A percentile compares a stretch with the other conserved stretches of the same genome.
Evolutionary conservation across 2,888 invertebrate genomes (phyloP).

Genomic region (Tetropium fuscum): DNA sequence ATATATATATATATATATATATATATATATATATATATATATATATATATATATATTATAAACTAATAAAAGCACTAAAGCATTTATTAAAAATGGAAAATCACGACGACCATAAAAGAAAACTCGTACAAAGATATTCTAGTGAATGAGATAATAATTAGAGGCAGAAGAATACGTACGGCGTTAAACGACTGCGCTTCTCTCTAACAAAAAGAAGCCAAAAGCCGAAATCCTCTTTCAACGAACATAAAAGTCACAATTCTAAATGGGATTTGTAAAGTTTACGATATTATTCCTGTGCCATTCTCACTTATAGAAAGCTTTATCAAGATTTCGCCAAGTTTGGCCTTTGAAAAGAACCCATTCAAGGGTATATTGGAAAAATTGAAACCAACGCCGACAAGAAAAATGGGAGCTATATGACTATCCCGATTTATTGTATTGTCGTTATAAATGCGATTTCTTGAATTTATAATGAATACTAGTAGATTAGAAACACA

Average conservation of each 20-base stretch:
- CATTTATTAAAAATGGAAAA: too few relatives aligned
- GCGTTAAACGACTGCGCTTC: constrained; percentile 24
- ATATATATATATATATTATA: too few relatives aligned
- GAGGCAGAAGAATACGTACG: constrained; percentile 37
- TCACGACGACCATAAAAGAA: too few relatives aligned
- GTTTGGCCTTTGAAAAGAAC: constrained; percentile 61
- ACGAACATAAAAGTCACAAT: constrained; percentile 68
- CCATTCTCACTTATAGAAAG: constrained; percentile 66
- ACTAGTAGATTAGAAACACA: too few relatives aligned
- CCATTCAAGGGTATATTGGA: constrained; percentile 62
- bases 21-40: too few relatives aligned
- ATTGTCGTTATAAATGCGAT: constrained; percentile 45
- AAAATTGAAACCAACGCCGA: constrained; percentile 59
- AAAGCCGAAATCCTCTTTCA: constrained; percentile 66
- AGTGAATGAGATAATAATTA: constrained; percentile 36
- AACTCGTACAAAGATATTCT: constrained; percentile 13
- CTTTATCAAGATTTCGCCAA: constrained; percentile 63
- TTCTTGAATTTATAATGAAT: constrained; percentile 40
- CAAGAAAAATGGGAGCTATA: constrained; percentile 55
- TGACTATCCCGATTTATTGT: constrained; percentile 54
- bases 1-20: too few relatives aligned
- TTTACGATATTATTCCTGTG: constrained; percentile 68
- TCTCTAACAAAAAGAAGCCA: constrained; percentile 62
- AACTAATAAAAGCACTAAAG: too few relatives aligned
- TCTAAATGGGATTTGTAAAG: constrained; percentile 68